phyloP scores from a whole-genome alignment of 2,797 vertebrate species.

The Anguilla marmorata region DNA sequence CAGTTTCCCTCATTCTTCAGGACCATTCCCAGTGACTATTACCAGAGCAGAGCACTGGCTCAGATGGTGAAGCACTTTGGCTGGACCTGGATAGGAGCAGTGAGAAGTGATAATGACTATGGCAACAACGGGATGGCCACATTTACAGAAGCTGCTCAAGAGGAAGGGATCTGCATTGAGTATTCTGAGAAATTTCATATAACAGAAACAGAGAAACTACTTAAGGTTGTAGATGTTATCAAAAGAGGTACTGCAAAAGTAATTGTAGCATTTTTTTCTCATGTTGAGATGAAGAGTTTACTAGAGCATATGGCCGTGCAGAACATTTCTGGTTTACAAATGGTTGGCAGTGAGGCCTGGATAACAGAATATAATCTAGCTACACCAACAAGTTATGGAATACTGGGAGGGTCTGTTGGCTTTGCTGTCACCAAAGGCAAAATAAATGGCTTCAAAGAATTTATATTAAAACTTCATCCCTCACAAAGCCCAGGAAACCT shows the following conservation, averaged over 20 bases:
- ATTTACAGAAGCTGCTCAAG: slow-evolving; percentile 20
- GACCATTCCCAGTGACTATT: slow-evolving; percentile 39
- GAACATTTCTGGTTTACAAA: slow-evolving; percentile 22
- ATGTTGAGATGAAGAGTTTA: background rate
- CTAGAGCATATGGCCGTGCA: slow-evolving; percentile 17
- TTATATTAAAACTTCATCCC: slow-evolving; percentile 26
- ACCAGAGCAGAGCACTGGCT: slow-evolving; percentile 34
- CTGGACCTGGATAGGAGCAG: slow-evolving; percentile 31
- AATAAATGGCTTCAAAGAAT: slow-evolving; percentile 29
- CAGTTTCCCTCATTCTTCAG: slow-evolving; percentile 35
- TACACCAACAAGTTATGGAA: slow-evolving; percentile 11
- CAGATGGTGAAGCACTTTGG: slow-evolving; percentile 36
- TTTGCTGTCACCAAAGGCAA: slow-evolving; percentile 29
- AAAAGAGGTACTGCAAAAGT: slow-evolving; percentile 24
- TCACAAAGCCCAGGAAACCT: background rate
- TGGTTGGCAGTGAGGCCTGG: slow-evolving; percentile 34
- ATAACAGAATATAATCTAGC: slow-evolving; percentile 20
- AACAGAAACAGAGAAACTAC: slow-evolving; percentile 26
- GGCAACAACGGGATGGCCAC: slow-evolving; percentile 36
- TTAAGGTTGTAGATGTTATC: slow-evolving; percentile 19
- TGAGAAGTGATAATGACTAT: slow-evolving; percentile 32
- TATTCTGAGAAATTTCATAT: slow-evolving; percentile 28
- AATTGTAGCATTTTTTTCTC: slow-evolving; percentile 24
- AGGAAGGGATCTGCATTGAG: slow-evolving; percentile 33
- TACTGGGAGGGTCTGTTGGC: slow-evolving; percentile 27